Conservation (phyloP, 2,797 vertebrate species). For the Selene dorsalis region DNA sequence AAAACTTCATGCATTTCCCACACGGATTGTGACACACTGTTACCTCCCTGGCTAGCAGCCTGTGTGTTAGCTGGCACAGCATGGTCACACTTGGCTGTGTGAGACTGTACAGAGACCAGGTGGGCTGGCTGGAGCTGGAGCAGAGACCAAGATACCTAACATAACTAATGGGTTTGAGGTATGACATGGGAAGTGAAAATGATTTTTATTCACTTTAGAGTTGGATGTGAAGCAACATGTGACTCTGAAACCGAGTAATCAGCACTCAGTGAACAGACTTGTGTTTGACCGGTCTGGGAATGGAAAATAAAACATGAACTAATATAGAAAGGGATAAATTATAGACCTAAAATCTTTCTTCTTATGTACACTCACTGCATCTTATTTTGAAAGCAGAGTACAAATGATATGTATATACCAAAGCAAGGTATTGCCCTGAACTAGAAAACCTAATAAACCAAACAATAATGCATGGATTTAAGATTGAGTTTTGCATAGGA, state of each 20-base stretch:
- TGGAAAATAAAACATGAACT: no score
- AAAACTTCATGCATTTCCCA: constrained; percentile 44
- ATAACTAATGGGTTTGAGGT: constrained; percentile 19
- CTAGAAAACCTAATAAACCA: no score
- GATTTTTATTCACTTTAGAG: background rate
- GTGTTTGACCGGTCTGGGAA: background rate
- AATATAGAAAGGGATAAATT: no score
- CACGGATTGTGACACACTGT: constrained; percentile 40
- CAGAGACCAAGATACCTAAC: constrained; percentile 65
- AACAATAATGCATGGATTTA: no score
- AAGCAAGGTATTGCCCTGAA: no score
- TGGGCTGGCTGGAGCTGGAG: constrained; percentile 70
- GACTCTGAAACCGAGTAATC: background rate
- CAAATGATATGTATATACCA: no score
- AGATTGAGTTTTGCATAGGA: no score
- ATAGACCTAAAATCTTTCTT: no score
- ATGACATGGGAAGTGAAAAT: background rate
- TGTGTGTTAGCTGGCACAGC: constrained; percentile 63
- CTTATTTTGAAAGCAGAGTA: background rate
- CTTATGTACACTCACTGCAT: background rate
- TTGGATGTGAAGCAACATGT: background rate
- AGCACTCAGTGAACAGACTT: background rate
- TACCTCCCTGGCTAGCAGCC: constrained; percentile 77
- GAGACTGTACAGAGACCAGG: constrained; percentile 57
- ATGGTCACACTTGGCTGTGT: constrained; percentile 44